phyloP scores from a whole-genome alignment of 2,113 vertebrate species.

The Campylomormyrus numenius region DNA sequence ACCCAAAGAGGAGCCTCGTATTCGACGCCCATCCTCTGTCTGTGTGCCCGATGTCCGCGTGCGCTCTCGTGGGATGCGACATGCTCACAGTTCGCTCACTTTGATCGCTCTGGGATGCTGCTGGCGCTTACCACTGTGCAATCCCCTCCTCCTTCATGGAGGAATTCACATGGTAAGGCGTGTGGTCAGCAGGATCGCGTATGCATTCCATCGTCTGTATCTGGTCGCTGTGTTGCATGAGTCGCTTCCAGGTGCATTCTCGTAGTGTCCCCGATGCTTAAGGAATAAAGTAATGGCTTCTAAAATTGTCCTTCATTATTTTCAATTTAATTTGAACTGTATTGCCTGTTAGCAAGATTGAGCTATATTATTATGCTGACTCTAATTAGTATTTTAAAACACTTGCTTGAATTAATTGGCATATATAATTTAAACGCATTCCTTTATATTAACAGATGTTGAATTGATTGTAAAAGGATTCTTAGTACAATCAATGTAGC shows the following conservation, averaged over 20 bases:
- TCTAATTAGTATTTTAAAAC: background rate
- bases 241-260: conserved; percentile 24
- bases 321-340: background rate
- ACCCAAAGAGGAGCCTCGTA: conserved; percentile 53
- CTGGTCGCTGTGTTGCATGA: conserved; percentile 16
- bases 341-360: background rate
- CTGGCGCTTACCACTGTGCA: conserved; percentile 3
- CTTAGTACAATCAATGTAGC: background rate
- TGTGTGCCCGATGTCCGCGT: background rate
- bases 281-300: background rate
- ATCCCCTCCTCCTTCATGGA: background rate
- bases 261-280: background rate
- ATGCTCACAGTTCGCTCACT: background rate
- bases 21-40: conserved; percentile 21
- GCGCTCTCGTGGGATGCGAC: conserved; percentile 9
- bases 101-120: conserved; percentile 16
- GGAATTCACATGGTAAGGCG: conserved; percentile 28
- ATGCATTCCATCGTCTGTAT: conserved; percentile 21
- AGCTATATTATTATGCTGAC: background rate
- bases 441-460: background rate
- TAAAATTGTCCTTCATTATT: background rate
- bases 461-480: background rate
- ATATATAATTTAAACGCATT: background rate
- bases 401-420: background rate
- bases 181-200: conserved; percentile 26